Evolutionary conservation across 2,797 vertebrate genomes (phyloP).

Genomic region (Xenopus petersii): DNA sequence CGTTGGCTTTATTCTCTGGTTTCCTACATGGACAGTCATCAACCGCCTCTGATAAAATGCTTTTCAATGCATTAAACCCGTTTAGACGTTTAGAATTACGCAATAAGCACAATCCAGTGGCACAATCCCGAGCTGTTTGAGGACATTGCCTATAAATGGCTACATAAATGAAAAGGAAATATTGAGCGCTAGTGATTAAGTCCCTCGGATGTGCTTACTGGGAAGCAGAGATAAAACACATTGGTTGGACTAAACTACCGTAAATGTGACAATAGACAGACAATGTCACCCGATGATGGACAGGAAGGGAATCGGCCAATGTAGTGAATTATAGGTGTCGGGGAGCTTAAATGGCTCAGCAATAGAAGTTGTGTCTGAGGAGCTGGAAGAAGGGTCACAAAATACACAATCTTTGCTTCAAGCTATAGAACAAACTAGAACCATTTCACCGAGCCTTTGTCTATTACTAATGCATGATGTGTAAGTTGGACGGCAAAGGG

Average conservation of each 20-base stretch:
- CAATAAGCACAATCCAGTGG: neutral
- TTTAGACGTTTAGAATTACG: neutral
- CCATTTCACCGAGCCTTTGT: neutral
- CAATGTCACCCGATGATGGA: neutral
- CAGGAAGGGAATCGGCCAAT: neutral
- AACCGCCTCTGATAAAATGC: neutral
- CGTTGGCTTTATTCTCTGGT: too few relatives aligned
- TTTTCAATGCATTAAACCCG: neutral
- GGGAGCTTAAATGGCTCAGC: neutral
- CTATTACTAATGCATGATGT: neutral
- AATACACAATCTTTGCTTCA: neutral
- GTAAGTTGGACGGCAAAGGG: neutral
- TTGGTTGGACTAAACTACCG: neutral
- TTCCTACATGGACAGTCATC: constrained; percentile 1
- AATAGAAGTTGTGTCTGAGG: neutral
- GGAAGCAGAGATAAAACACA: neutral
- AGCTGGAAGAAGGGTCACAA: neutral
- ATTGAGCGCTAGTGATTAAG: neutral
- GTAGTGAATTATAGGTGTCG: neutral
- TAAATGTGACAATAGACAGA: neutral
- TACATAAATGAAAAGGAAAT: constrained; percentile 9
- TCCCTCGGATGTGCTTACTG: neutral
- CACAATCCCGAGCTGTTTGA: constrained; percentile 4
- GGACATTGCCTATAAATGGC: neutral
- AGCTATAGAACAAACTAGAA: neutral